Base-by-base conservation (phyloP, 2,797 vertebrate species). In the Lagodon rhomboides region DNA sequence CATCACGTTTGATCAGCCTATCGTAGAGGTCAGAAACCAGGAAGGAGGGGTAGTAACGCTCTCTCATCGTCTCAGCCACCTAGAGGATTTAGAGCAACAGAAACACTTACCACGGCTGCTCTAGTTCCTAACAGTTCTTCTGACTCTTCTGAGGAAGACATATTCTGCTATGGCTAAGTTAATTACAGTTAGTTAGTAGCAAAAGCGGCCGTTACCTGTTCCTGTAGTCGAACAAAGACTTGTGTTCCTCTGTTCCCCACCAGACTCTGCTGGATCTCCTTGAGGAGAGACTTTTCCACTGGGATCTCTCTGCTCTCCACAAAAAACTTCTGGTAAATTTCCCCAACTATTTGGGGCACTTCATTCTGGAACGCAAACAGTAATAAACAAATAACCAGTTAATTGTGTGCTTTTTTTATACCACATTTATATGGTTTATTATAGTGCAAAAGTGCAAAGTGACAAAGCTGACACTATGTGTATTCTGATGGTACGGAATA, bases 291-390 rank as follows among this genome's bases (percentile, higher is more conserved):
- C 89, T 97, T 99, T 85, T 99, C 98, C 93, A 99, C 98, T 0
- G 96, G 93, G 91, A 99, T 99, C 89, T 99, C 98, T 85, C 95
- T 95, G 94, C 95, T 98, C 91, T 99, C 98, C 87, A 99, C 97
- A 92, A 99, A 99, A 93, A 96, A 99, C 91, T 99, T 97, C 91
- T 99, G 98, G 92, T 99, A 99, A 94, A 99, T 99, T 94, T 99
- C 98, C 50, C 98, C 97, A 27, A 99, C 98, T 27, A 99, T 93
- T 73, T 98, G 97, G 85, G 95, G 94, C 47, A 96, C 95, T 74
- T 96, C 95, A 60, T 87, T 95, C 95, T 96, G 87, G 60, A 38
- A 30, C 50, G 71, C 12, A 65, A 20, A 81, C 4, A 64, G 30
- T 5, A 23, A 58, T 5, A 63, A n/a, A 72, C 17, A 68, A 55